Base-by-base conservation (phyloP, 2,797 vertebrate genomes). In the Ptychobarbus kaznakovi region DNA sequence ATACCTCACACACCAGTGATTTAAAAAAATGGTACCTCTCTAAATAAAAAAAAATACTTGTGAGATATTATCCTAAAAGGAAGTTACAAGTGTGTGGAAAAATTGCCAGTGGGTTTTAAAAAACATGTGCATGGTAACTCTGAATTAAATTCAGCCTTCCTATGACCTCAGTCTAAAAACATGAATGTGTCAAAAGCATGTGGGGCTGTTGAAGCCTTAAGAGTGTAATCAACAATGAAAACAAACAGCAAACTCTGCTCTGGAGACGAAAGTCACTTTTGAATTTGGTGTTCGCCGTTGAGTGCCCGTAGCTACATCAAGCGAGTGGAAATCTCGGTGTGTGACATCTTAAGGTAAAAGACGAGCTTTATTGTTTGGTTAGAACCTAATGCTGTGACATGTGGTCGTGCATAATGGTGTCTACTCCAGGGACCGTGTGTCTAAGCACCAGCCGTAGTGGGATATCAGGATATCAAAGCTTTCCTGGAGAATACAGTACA, bases 401-500 rank as follows among this genome's bases (percentile, higher is more conserved):
- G 83, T 70, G 75, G 75, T 79, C 38, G 22, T 35, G 75, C 38
- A 85, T 79, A 85, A 87, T 75, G 70, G 72, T 28, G 32, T 68
- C 63, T 81, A 74, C 82, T 75, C 69, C 69, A 87, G 86, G 70
- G 86, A 81, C 56, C 56, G 53, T 25, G 76, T 80, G 82, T 79
- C 76, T 83, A 75, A 84, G 82, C 53, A 80, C 44, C 58, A 77
- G 81, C 70, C 53, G 20, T 81, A 28, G 79, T 80, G 81, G 76
- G 61, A 86, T 84, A 83, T 83, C 61, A 76, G 44, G 68, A 63
- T 83, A 61, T 74, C 84, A 80, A 86, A 69, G 77, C 77, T 38
- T 77, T 83, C 63, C 69, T 53, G 53, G 65, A 80, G 82, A 84
- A 88, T 86, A 72, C 75, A 61, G 83, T 80, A 83, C 7, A 84